Base-by-base conservation (phyloP, 2,797 vertebrate species). In the Rhinatrema bivittatum region DNA sequence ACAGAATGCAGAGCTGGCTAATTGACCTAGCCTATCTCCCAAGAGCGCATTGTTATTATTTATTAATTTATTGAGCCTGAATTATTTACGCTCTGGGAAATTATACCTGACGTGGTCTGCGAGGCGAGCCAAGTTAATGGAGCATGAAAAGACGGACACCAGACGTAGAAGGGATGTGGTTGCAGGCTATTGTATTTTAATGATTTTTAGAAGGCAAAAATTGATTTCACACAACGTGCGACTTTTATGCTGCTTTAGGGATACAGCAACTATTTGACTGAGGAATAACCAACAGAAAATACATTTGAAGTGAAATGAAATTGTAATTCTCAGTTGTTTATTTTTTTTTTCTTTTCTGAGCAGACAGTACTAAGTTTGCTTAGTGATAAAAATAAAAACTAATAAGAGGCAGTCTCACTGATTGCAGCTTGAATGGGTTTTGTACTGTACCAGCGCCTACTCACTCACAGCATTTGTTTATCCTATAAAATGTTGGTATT, bases 11-110 rank as follows among this genome's bases (percentile, higher is more conserved):
- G 83, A 78, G 75, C 75, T 63, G 80, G 61, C 78, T 97, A 97
- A 96, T 98, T 97, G 92, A 93, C 91, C 86, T 68, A 76, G 79
- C 73, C 74, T 70, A 58, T 84, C 76, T 92, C 91, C 88, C 89
- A 74, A 44, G 78, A 85, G 88, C 77, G 85, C 78, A 75, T 88
- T 91, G 88, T 91, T 95, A 94, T 95, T 93, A 94, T 94, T 95
- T 94, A 94, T 96, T 96, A 93, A 96, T 91, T 91, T 94, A 97
- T 93, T 86, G 93, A 89, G 67, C 58, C 83, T 97, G 87, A 96
- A 97, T 97, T 91, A 97, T 97, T 97, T 87, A 94, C 82, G 53
- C 76, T 68, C 78, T 82, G 81, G 81, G 82, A 85, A 85, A 85
- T 84, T 76, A 79, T 77, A 73, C 71, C 74, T 81, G 82, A 85